Percentiles rank a stretch among this genome's conserved stretches.
phyloP scores from a whole-genome alignment of 2,797 vertebrate species.

The Myotis pilosus region DNA sequence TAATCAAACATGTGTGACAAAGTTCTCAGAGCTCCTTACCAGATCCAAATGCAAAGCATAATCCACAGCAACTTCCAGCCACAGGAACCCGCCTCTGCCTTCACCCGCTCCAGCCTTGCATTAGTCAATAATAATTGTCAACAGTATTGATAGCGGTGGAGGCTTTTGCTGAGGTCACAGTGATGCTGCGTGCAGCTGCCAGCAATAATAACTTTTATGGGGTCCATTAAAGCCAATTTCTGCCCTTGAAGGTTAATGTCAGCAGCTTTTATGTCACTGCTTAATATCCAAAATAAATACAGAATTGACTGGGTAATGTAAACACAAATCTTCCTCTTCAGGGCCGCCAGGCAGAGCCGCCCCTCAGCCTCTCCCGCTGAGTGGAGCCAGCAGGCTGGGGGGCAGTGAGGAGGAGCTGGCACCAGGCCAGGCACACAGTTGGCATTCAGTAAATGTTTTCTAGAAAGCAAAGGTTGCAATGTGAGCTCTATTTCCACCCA shows the following conservation, averaged over 20 bases:
- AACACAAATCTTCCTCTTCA: slow-evolving; percentile 60
- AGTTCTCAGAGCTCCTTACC: slow-evolving; percentile 52
- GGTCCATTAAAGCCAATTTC: slow-evolving; percentile 83
- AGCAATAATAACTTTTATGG: slow-evolving; percentile 83
- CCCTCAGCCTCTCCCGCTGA: background rate
- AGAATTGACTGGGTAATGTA: slow-evolving; percentile 78
- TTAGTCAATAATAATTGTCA: slow-evolving; percentile 83
- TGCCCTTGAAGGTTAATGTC: slow-evolving; percentile 80
- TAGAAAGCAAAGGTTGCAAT: background rate
- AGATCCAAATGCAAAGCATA: slow-evolving; percentile 40
- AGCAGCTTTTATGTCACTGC: slow-evolving; percentile 80
- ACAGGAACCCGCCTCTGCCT: slow-evolving; percentile 71
- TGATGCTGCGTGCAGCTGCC: slow-evolving; percentile 76
- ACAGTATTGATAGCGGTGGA: slow-evolving; percentile 82
- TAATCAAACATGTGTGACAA: background rate
- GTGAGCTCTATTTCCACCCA: background rate
- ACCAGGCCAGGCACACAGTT: background rate
- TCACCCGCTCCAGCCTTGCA: slow-evolving; percentile 67
- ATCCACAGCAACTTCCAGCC: slow-evolving; percentile 66
- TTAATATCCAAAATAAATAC: slow-evolving; percentile 84
- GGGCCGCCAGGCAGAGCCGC: background rate
- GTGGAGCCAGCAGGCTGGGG: background rate
- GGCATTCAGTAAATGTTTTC: background rate
- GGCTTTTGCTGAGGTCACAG: slow-evolving; percentile 81
- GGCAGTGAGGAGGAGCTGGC: background rate